These are phyloP conservation scores for Caenorhabditis sp. DNA, from an alignment of 2,888 invertebrate species.

Conservation along the genomic window DNA sequence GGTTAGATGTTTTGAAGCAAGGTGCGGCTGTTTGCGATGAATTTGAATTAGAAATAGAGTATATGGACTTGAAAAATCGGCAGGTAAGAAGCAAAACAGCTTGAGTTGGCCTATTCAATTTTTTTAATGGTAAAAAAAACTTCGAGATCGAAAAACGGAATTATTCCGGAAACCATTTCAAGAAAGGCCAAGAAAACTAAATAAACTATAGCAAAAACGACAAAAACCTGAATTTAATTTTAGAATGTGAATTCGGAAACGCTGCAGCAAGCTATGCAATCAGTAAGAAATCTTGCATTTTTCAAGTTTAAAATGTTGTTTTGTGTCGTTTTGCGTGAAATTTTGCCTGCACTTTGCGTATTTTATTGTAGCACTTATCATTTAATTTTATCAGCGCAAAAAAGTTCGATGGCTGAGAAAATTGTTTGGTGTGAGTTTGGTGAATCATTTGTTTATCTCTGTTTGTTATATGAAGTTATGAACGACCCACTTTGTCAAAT, in stretches of 20 bases:
- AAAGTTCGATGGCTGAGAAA: background rate
- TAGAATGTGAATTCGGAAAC: constrained; percentile 8
- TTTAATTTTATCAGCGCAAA: background rate
- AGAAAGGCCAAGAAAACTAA: too few species aligned
- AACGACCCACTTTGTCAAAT: background rate
- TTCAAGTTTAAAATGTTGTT: background rate
- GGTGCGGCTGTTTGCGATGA: constrained; percentile 91
- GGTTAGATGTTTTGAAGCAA: constrained; percentile 88
- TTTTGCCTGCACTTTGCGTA: background rate
- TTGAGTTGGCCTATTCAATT: background rate
- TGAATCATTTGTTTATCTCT: background rate
- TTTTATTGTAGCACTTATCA: background rate
- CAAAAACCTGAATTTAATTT: background rate
- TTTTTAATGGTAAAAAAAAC: too few species aligned
- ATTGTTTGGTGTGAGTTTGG: background rate
- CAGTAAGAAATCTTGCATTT: constrained; percentile 31
- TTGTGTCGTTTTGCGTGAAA: background rate
- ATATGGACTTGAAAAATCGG: constrained; percentile 44
- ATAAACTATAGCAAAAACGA: too few species aligned
- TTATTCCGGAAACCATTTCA: too few species aligned
- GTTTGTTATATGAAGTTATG: background rate
- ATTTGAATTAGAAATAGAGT: constrained; percentile 85
- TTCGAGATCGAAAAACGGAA: too few species aligned
- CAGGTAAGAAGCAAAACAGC: constrained; percentile 24
- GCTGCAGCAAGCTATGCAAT: constrained; percentile 16